Evolutionary conservation across 2,888 invertebrate genomes (phyloP).

Genomic region (Shargacucullia verbasci): DNA sequence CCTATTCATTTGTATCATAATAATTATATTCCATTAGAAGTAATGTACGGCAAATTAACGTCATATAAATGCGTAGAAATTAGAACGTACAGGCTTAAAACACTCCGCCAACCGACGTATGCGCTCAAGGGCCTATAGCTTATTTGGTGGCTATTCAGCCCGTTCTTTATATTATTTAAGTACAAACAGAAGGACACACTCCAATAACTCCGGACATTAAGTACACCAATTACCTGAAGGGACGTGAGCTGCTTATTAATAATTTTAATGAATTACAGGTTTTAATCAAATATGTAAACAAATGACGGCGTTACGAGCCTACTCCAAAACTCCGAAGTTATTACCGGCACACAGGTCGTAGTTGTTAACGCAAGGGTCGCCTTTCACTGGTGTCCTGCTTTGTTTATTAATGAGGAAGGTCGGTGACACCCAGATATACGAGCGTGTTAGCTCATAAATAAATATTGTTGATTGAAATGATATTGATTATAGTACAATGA

Average conservation of each 20-base stretch:
- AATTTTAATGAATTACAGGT: slow-evolving; percentile 51
- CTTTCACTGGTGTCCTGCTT: slow-evolving; percentile 49
- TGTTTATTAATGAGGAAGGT: slow-evolving; percentile 70
- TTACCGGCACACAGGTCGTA: slow-evolving; percentile 51
- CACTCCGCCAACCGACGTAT: too few relatives aligned
- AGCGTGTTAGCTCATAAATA: slow-evolving; percentile 75
- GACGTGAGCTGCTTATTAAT: slow-evolving; percentile 42
- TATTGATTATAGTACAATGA: slow-evolving; percentile 52
- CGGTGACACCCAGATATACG: slow-evolving; percentile 75
- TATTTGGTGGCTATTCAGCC: too few relatives aligned
- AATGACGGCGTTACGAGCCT: slow-evolving; percentile 51
- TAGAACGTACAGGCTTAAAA: too few relatives aligned
- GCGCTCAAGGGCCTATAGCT: too few relatives aligned
- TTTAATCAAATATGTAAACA: slow-evolving; percentile 61
- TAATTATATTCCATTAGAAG: too few relatives aligned
- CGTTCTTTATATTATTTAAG: background rate
- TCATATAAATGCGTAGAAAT: too few relatives aligned
- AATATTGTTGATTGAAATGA: slow-evolving; percentile 70
- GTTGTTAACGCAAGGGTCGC: slow-evolving; percentile 39
- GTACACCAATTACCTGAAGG: slow-evolving; percentile 23
- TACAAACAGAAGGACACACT: slow-evolving; percentile 6
- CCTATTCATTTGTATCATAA: too few relatives aligned
- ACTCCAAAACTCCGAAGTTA: slow-evolving; percentile 43
- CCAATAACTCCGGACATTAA: slow-evolving; percentile 21
- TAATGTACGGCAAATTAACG: too few relatives aligned